phyloP scores from a whole-genome alignment of 2,888 invertebrate genomes.

The Teleogryllus oceanicus region DNA sequence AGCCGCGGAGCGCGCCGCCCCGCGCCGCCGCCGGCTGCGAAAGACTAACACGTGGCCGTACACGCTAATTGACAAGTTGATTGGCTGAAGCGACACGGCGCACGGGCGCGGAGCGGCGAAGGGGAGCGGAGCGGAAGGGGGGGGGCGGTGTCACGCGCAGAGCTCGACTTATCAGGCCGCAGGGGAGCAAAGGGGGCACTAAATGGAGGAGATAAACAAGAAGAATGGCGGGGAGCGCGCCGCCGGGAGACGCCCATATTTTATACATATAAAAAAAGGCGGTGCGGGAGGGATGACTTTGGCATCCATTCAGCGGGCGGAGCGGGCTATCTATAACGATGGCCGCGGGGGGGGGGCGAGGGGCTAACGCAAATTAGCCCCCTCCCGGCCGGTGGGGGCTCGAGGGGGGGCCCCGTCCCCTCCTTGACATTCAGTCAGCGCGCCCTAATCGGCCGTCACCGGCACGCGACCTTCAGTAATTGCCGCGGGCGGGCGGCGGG shows the following conservation, averaged over 20 bases:
- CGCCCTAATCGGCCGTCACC: conserved; percentile 1
- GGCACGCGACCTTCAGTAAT: conserved; percentile 10
- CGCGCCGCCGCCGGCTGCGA: neutral
- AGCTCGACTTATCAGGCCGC: conserved; percentile 18
- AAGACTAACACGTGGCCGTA: conserved; percentile 9
- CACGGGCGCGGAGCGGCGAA: neutral
- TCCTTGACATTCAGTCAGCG: conserved; percentile 1
- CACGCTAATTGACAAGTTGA: conserved; percentile 2
- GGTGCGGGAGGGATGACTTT: neutral
- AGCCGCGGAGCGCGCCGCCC: neutral
- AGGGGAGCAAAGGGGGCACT: conserved; percentile 18
- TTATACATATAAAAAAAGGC: neutral
- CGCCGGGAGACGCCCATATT: conserved; percentile 6
- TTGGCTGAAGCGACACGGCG: conserved; percentile 1
- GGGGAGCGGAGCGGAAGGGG: neutral
- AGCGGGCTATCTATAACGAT: conserved; percentile 3
- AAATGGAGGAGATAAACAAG: conserved; percentile 10
- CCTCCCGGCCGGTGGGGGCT: neutral
- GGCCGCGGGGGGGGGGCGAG: neutral
- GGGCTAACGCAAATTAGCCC: conserved; percentile 1
- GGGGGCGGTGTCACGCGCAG: neutral
- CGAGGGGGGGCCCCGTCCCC: neutral
- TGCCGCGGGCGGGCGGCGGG: neutral
- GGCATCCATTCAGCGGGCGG: neutral
- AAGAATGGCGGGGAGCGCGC: neutral